Evolutionary conservation across 2,888 invertebrate genomes (phyloP), one percentile per base, ranked within the genome.

Genomic region (Drosophila merina): DNA sequence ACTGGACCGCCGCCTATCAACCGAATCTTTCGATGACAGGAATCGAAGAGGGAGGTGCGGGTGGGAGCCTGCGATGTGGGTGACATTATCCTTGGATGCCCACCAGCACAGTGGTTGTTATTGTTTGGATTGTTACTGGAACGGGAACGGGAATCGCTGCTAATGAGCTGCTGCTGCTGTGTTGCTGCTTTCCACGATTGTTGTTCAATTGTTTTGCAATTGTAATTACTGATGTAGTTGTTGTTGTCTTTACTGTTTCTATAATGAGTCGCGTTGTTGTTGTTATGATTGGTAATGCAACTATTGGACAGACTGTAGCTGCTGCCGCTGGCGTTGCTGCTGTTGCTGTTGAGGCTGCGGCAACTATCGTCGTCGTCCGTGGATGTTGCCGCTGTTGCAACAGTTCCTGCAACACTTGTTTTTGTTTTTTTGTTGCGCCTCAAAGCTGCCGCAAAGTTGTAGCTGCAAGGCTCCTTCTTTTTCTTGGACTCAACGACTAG

Each of bases 1-100:
- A 94, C 94, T 45, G 94, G 94, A 60, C 93, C 94, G 71, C 94
- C 94, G 83, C 95, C 94, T 90, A 95, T 94, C 88, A 95, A 93
- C 79, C 95, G 93, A 89, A 95, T 95, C 92, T 95, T 95, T 90
- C 94, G 93, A 92, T 95, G 95, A 91, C 95, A 95, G 86, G 95
- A 94, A 92, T 95, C 95, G 91, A 95, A 94, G 49, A 95, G 93
- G 75, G 95, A 95, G 74, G 94, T 93, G 74, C 94, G 92, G 77
- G 94, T 93, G 88, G 93, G 88, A 66, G 91, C 86, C 76, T 90
- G 89, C 51, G 90, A 88, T 68, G 90, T 90, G 74, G 90, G 90
- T 79, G 90, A 90, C 90, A 90, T 90, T 75, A 66, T 80, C 76
- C 51, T 5, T 33, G 20, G 33, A 9, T 30, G 44, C 33, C 60